Conservation (phyloP, 2,113 vertebrate genomes). For the Pseudorasbora parva region DNA sequence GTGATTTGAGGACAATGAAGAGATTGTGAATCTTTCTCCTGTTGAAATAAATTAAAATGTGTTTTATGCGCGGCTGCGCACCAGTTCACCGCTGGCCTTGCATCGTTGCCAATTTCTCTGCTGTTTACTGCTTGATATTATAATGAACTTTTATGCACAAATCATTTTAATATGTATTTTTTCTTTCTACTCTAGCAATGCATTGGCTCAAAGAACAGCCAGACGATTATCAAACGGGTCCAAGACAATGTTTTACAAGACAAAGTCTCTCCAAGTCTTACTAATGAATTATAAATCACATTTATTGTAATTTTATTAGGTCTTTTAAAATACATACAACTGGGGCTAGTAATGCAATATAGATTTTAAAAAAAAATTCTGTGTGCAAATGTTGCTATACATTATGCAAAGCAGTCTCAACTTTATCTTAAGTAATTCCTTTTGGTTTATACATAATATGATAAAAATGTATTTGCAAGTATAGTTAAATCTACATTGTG, state of each 20-base stretch:
- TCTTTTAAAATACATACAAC: constrained; percentile 18
- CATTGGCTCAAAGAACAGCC: background rate
- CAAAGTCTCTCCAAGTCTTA: background rate
- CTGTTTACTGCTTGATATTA: background rate
- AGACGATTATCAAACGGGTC: background rate
- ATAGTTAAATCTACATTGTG: no score
- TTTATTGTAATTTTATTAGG: constrained; percentile 16
- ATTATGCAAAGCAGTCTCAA: background rate
- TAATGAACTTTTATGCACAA: constrained; percentile 2
- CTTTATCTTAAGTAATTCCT: background rate
- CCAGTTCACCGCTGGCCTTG: background rate
- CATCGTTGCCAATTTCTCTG: background rate
- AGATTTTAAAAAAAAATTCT: background rate
- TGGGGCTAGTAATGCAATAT: background rate
- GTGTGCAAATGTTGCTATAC: background rate
- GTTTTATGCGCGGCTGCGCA: background rate
- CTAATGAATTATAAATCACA: background rate
- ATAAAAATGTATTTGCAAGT: background rate
- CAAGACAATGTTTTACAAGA: constrained; percentile 12
- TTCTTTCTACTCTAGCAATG: background rate
- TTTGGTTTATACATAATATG: constrained; percentile 6
- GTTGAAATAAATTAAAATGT: constrained; percentile 26
- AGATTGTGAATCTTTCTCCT: background rate
- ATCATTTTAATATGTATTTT: background rate
- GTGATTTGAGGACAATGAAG: constrained; percentile 8